Evolutionary conservation across 2,888 invertebrate species (phyloP).

Genomic region (Lithophane ornitopus): DNA sequence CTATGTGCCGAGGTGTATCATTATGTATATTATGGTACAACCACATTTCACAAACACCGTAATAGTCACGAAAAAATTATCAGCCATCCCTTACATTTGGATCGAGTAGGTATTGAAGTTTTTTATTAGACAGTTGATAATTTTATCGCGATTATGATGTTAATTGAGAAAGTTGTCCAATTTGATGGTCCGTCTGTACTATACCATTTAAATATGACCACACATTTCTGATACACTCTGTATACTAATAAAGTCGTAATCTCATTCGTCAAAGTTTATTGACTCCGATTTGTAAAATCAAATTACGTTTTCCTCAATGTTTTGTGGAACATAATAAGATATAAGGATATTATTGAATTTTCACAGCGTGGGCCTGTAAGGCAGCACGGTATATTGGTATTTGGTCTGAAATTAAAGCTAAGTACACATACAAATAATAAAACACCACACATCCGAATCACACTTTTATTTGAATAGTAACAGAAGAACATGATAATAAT

Average conservation of each 20-base stretch:
- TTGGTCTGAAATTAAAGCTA: neutral
- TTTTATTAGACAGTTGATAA: neutral
- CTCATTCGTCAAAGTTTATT: constrained; percentile 23
- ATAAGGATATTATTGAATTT: constrained; percentile 18
- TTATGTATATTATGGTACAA: too few relatives aligned
- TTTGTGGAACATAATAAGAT: constrained; percentile 14
- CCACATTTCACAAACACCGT: neutral
- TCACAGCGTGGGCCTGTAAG: constrained; percentile 22
- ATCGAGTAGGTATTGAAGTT: neutral
- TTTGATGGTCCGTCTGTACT: neutral
- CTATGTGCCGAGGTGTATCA: too few relatives aligned
- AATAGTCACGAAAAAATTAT: neutral
- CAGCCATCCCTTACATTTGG: neutral
- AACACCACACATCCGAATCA: neutral
- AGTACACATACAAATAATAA: neutral
- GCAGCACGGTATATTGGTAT: constrained; percentile 3
- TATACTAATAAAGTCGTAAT: constrained; percentile 3
- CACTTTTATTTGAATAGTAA: neutral
- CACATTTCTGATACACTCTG: neutral
- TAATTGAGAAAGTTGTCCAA: too few relatives aligned
- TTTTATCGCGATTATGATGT: neutral
- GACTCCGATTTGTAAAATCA: constrained; percentile 21
- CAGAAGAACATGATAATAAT: neutral
- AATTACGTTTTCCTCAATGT: constrained; percentile 21
- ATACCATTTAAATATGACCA: neutral